Percentiles rank a stretch among this genome's conserved stretches.
These are phyloP conservation scores for Lithosia quadra DNA, from an alignment of 2,888 invertebrate species.

Conservation along the genomic window DNA sequence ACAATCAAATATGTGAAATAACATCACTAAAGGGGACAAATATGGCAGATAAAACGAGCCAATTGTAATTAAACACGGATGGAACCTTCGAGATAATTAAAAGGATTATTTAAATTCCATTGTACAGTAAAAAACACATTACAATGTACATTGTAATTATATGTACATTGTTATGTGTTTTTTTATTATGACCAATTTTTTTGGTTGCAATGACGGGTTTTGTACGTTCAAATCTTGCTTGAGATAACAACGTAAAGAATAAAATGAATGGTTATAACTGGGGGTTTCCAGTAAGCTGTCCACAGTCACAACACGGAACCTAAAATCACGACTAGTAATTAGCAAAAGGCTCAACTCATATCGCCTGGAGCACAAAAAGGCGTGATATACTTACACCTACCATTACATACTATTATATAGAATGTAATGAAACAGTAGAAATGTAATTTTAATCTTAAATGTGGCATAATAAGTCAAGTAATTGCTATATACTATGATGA, in stretches of 20 bases:
- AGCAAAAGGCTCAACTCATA: neutral
- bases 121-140: neutral
- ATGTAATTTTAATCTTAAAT: neutral
- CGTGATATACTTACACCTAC: neutral
- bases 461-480: neutral
- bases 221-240: neutral
- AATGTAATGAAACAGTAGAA: neutral
- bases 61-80: neutral
- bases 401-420: neutral
- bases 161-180: neutral
- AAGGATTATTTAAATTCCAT: neutral
- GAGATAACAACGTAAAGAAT: neutral
- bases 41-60: neutral
- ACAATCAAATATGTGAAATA: neutral
- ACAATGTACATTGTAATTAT: constrained; percentile 4
- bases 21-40: neutral
- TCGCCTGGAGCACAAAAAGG: neutral
- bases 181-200: neutral
- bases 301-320: neutral
- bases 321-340: neutral
- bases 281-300: neutral
- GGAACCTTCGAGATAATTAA: neutral
- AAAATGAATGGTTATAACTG: neutral
- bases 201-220: neutral
- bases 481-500: neutral